A percentile compares a stretch with the other conserved stretches of the same genome.
Evolutionary conservation across 2,113 vertebrate genomes (phyloP).

Genomic region (Chaetops frenatus): DNA sequence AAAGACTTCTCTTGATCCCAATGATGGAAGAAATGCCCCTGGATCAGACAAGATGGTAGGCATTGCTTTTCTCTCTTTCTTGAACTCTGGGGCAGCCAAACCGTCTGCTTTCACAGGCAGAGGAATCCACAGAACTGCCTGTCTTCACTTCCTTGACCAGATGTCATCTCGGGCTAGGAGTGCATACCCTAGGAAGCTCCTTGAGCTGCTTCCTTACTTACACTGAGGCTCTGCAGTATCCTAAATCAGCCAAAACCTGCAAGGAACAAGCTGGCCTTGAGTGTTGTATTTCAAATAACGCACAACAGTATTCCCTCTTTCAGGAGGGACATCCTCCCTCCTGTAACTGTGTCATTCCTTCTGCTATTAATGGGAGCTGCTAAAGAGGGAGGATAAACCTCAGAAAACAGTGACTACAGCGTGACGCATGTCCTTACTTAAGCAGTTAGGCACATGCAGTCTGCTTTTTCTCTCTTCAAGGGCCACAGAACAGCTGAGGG

Average conservation of each 20-base stretch:
- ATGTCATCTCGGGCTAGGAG: background rate
- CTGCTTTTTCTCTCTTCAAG: background rate
- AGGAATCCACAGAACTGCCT: background rate
- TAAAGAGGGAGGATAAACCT: conserved; percentile 20
- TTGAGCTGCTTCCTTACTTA: background rate
- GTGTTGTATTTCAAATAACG: background rate
- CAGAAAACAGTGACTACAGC: background rate
- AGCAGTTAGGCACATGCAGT: background rate
- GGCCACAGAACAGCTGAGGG: background rate
- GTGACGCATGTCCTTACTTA: background rate
- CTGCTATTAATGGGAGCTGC: conserved; percentile 29
- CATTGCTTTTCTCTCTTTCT: background rate
- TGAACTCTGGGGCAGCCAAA: background rate
- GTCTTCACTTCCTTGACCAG: background rate
- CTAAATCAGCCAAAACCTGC: background rate
- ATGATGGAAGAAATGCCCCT: background rate
- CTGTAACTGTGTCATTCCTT: background rate
- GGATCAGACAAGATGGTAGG: background rate
- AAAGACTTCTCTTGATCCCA: background rate
- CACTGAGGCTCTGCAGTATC: background rate
- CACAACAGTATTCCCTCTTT: background rate
- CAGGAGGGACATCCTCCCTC: background rate
- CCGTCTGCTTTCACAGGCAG: background rate
- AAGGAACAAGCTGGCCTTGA: background rate
- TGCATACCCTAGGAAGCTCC: background rate